These are phyloP conservation scores for Drosophila murphyi DNA, from an alignment of 1,140 invertebrate genomes.

Conservation along the genomic window DNA sequence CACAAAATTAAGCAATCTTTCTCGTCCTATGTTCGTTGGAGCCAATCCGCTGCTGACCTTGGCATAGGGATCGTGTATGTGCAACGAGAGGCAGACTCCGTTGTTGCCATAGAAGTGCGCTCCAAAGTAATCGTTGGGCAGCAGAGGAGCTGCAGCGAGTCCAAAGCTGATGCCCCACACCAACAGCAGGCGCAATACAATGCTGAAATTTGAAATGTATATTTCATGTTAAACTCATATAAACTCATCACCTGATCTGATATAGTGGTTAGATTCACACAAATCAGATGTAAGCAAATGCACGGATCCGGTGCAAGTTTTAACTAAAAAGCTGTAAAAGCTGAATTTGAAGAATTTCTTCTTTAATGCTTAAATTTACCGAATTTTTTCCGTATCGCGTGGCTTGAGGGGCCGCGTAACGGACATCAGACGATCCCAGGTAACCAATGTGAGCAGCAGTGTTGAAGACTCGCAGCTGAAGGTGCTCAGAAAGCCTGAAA, in stretches of 20 bases:
- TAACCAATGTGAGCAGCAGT: conserved; percentile 87
- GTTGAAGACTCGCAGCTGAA: conserved; percentile 89
- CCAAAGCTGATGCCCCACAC: conserved; percentile 86
- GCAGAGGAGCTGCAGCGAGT: conserved; percentile 85
- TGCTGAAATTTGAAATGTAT: conserved; percentile 42
- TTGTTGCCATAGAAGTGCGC: conserved; percentile 87
- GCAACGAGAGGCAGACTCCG: conserved; percentile 87
- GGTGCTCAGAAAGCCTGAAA: conserved; percentile 88
- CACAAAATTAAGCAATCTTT: background rate
- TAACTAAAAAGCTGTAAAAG: background rate
- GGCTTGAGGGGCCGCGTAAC: conserved; percentile 87
- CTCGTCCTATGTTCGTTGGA: background rate
- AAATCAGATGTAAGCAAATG: no score
- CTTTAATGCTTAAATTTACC: conserved; percentile 41
- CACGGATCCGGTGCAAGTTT: no score
- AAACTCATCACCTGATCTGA: no score
- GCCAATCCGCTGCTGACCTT: conserved; percentile 70
- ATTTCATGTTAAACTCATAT: no score
- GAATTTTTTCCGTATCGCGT: conserved; percentile 64
- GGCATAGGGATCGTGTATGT: conserved; percentile 87
- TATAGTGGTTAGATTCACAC: no score
- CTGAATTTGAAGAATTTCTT: background rate
- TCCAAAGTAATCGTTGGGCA: conserved; percentile 85
- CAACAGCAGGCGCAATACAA: conserved; percentile 83
- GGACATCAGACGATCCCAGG: conserved; percentile 87